Conservation (phyloP, 2,888 invertebrate species). For the Tribolium freemani region DNA sequence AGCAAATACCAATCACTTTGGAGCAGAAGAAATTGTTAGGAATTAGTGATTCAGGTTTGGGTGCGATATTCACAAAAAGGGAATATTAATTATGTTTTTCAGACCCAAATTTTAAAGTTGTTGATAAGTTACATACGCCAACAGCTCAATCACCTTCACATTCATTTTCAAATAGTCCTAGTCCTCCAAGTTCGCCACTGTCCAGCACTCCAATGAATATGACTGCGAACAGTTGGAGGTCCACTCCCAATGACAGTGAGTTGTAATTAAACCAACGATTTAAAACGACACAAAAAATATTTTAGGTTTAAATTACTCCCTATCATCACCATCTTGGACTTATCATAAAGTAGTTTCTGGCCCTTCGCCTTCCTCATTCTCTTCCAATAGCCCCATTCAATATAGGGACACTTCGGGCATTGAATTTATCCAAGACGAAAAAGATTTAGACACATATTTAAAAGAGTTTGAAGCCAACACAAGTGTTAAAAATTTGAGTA, state of each 20-base stretch:
- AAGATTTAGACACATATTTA: conserved; percentile 68
- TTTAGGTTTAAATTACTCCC: conserved; percentile 57
- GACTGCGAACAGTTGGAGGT: conserved; percentile 65
- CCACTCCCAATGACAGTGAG: conserved; percentile 63
- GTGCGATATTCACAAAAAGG: conserved; percentile 20
- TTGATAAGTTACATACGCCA: conserved; percentile 23
- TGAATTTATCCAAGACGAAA: conserved; percentile 70
- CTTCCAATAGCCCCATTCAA: conserved; percentile 49
- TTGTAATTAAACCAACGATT: conserved; percentile 3
- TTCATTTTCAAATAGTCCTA: conserved; percentile 25
- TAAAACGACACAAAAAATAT: not conserved
- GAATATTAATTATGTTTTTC: conserved; percentile 33
- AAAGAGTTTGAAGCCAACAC: conserved; percentile 64
- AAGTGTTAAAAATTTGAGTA: conserved; percentile 57
- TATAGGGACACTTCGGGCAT: conserved; percentile 53
- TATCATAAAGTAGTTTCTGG: conserved; percentile 60
- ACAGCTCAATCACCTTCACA: conserved; percentile 45
- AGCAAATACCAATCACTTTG: conserved; percentile 69
- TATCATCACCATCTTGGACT: conserved; percentile 65
- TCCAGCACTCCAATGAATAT: conserved; percentile 62
- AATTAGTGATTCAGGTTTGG: conserved; percentile 67
- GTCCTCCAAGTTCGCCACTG: conserved; percentile 33
- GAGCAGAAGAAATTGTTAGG: conserved; percentile 72
- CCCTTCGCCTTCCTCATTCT: conserved; percentile 29
- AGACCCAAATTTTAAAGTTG: conserved; percentile 57